Evolutionary conservation across 2,113 vertebrate species (phyloP), one percentile per base, ranked within the genome.

Genomic region (Leucosticte australis): DNA sequence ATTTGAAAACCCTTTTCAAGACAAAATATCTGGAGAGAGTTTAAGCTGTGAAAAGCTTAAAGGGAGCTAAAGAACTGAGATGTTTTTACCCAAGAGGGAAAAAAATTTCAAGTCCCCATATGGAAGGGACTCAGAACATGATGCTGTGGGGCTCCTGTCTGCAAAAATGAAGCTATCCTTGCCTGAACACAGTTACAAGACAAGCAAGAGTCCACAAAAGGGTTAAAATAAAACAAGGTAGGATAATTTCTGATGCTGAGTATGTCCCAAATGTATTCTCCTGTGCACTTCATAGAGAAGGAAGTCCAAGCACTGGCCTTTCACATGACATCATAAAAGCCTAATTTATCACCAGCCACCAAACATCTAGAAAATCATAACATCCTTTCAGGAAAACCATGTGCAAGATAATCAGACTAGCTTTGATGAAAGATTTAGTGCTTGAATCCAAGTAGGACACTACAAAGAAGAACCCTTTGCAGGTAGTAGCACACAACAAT

Each of bases 301-400:
- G 98, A 99, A 99, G 98, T 98, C 84, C 95, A 95, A 97, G 97
- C 98, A 97, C 97, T 96, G 98, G 98, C 98, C 97, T 98, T 99
- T 98, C 98, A 98, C 98, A 98, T 99, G 99, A 99, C 98, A 99
- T 99, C 98, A 99, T 98, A 98, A 98, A 98, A 98, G 98, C 97
- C 98, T 98, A 98, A 99, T 99, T 99, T 99, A 99, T 99, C 98
- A 98, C 97, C 97, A 95, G 97, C 97, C 98, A 98, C 98, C 97
- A 98, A 98, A 98, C 98, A 99, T 98, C 97, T 98, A 98, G 98
- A 99, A 99, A 99, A 99, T 99, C 99, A 99, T 98, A 99, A 99
- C 99, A 99, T 99, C 99, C 99, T 99, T 98, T 99, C 99, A 99
- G 99, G 99, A 99, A 99, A 98, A 98, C 98, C 98, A 98, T 98